Evolutionary conservation across 2,113 vertebrate species (phyloP), one percentile per base, ranked within the genome.

Genomic region (Charadrius vociferus): DNA sequence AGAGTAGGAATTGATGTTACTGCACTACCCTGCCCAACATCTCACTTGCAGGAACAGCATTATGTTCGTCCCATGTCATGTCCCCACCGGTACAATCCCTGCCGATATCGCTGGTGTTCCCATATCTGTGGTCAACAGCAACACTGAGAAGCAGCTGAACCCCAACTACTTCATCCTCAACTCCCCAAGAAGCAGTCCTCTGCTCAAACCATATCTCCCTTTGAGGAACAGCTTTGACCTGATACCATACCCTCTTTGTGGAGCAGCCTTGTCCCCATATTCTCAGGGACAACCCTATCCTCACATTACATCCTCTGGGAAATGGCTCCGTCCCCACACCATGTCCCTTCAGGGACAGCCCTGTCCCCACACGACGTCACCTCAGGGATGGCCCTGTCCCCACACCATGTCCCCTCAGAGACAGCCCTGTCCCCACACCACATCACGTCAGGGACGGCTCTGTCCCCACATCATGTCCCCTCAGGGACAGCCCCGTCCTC

Each of bases 191-290:
- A 58, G 50, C 81, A 36, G 74, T 15, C 6, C 17, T 8, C 18
- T 39, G 13, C 72, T 56, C 62, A n/a, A 7, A 47, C 34, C 21
- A 5, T 2, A 13, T 6, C 13, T 39, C 32, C 20, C 9, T 8
- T 11, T 5, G 11, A 27, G 34, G 34, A 68, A 41, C 37, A 72
- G 21, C 29, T 36, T 14, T 32, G 10, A 13, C 71, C n/a, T 7
- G 29, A 30, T 3, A 19, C 21, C 30, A 13, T 5, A 10, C 1
- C 2, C 6, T 6, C n/a, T 30, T 30, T 20, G 12, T 1, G 53
- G 14, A 39, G 55, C 39, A 49, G 34, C 45, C 67, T 18, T 24
- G 52, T 12, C 16, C 21, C 34, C 43, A 13, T 0, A 12, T 2
- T 9, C 50, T 52, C 68, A 49, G 45, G 32, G 36, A 23, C 32